Conservation (phyloP, 1,140 invertebrate species). For the Trypoxylus dichotomus region DNA sequence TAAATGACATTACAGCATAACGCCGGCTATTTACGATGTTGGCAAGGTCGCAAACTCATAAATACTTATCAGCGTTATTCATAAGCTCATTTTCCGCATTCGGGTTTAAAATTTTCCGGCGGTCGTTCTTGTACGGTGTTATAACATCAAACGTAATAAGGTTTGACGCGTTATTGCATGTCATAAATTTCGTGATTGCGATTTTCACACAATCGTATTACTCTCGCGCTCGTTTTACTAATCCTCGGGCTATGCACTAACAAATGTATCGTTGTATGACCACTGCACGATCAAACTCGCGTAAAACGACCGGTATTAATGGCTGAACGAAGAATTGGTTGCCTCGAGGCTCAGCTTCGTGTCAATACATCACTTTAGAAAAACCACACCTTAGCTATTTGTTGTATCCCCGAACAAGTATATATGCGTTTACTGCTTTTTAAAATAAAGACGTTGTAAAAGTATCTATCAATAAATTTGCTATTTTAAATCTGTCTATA, state of each 20-base stretch:
- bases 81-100: not conserved
- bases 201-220: not conserved
- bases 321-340: too few species aligned
- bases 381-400: too few species aligned
- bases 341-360: too few species aligned
- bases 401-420: too few species aligned
- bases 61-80: not conserved
- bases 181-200: not conserved
- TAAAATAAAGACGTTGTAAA: too few species aligned
- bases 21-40: not conserved
- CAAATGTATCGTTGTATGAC: too few species aligned
- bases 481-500: too few species aligned
- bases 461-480: too few species aligned
- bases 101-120: not conserved
- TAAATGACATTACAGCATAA: not conserved
- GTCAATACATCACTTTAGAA: too few species aligned
- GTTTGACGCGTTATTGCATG: not conserved
- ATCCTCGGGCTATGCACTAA: not conserved
- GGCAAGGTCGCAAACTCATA: not conserved
- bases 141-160: not conserved
- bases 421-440: too few species aligned
- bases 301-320: too few species aligned
- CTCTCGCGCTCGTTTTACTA: not conserved
- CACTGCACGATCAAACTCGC: too few species aligned
- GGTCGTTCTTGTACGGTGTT: not conserved